Evolutionary conservation across 2,113 vertebrate species (phyloP).

Genomic region (Pionites leucogaster): DNA sequence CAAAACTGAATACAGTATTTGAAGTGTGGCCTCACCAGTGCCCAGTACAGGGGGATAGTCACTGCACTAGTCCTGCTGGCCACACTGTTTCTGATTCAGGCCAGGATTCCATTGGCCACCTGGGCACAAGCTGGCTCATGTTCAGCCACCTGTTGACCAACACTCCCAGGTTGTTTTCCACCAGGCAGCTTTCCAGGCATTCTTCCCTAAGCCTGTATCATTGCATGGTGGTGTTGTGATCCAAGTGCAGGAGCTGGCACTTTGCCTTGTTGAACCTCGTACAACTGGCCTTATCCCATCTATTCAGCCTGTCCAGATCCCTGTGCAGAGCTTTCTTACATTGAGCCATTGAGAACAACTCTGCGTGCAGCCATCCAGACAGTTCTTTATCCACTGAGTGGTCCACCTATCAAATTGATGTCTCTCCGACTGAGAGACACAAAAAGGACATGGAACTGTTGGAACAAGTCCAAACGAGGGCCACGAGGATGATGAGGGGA

Average conservation of each 20-base stretch:
- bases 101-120: not conserved
- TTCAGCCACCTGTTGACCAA: not conserved
- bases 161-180: not conserved
- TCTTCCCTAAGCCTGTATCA: not conserved
- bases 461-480: too few species aligned
- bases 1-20: not conserved
- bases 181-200: not conserved
- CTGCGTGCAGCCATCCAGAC: too few species aligned
- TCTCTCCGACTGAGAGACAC: too few species aligned
- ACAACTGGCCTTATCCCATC: not conserved
- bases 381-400: too few species aligned
- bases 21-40: not conserved
- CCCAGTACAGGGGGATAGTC: fast-evolving
- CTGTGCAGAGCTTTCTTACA: not conserved
- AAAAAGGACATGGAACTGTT: too few species aligned
- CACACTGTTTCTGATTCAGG: not conserved
- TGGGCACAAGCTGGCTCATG: not conserved
- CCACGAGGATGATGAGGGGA: too few species aligned
- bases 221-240: not conserved
- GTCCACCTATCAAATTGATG: too few species aligned
- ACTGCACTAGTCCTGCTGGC: not conserved
- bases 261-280: not conserved
- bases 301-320: not conserved
- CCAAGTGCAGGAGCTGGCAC: not conserved
- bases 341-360: too few species aligned